Evolutionary conservation across 2,113 vertebrate genomes (phyloP).

Genomic region (Alectura lathami): DNA sequence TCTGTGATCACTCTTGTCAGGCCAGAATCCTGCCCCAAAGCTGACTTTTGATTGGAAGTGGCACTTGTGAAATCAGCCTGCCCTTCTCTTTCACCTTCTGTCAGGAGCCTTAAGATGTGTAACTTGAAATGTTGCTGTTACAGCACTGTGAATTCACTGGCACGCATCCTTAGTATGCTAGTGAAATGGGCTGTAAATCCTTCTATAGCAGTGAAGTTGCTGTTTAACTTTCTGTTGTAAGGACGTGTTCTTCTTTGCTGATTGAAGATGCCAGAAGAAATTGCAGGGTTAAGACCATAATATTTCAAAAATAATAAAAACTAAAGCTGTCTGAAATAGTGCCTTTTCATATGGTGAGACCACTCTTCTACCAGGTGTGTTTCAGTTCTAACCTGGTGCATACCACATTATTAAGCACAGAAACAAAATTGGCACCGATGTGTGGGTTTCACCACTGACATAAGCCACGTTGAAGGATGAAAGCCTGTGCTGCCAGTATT

Average conservation of each 20-base stretch:
- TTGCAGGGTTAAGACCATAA: not conserved
- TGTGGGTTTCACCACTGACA: not conserved
- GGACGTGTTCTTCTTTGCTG: not conserved
- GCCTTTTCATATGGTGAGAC: not conserved
- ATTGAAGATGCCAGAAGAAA: not conserved
- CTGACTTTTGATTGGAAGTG: slow-evolving; percentile 47
- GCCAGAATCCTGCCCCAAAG: slow-evolving; percentile 19
- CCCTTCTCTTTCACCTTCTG: slow-evolving; percentile 57
- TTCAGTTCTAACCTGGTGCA: not conserved
- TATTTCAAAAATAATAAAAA: slow-evolving; percentile 26
- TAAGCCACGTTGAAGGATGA: not conserved
- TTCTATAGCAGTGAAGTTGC: not conserved
- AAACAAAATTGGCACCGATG: not conserved
- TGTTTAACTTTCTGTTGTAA: not conserved
- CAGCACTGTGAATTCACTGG: slow-evolving; percentile 10
- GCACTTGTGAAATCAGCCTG: slow-evolving; percentile 44
- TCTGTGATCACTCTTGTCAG: slow-evolving; percentile 34
- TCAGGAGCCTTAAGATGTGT: slow-evolving; percentile 28
- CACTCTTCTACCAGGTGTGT: not conserved
- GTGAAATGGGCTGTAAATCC: slow-evolving; percentile 38
- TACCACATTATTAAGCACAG: not conserved
- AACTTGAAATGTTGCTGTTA: too few species aligned
- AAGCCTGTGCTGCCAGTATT: not conserved
- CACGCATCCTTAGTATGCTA: slow-evolving; percentile 11
- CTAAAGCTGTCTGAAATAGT: not conserved